These are phyloP conservation scores for Girardinichthys multiradiatus DNA, from an alignment of 2,113 vertebrate species.

Conservation along the genomic window DNA sequence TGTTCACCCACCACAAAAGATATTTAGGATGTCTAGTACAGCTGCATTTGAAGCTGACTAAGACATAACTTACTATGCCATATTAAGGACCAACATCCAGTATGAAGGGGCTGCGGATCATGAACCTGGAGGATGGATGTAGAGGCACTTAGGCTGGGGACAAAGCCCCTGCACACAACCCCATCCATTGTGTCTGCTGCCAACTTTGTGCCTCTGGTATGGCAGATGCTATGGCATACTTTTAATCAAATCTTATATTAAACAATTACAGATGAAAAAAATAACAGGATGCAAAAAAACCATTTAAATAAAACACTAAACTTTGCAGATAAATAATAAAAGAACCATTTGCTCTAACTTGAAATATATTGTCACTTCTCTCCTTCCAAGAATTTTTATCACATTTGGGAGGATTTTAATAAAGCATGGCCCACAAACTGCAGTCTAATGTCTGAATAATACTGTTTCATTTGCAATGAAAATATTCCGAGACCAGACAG, in stretches of 20 bases:
- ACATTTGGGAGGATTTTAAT: conserved; percentile 43
- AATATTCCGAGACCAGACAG: conserved; percentile 44
- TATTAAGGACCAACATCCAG: not conserved
- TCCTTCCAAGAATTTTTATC: conserved; percentile 5
- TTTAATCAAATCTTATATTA: not conserved
- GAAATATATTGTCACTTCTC: conserved; percentile 20
- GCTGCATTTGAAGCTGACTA: conserved; percentile 67
- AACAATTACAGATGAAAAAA: not conserved
- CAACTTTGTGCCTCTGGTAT: conserved; percentile 53
- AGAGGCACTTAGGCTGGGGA: not conserved
- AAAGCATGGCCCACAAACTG: conserved; percentile 38
- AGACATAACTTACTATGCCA: not conserved
- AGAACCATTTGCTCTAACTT: conserved; percentile 11
- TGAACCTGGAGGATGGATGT: not conserved
- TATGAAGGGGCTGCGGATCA: not conserved
- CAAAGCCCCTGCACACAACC: too few relatives aligned
- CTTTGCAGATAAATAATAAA: conserved; percentile 15
- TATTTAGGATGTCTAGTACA: conserved; percentile 52
- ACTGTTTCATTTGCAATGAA: conserved; percentile 49
- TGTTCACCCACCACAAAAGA: conserved; percentile 26
- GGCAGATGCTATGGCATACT: conserved; percentile 1
- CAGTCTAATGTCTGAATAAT: conserved; percentile 36
- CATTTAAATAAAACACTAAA: conserved; percentile 10
- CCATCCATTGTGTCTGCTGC: not conserved
- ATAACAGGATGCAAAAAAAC: conserved; percentile 1